phyloP scores from a whole-genome alignment of 2,113 vertebrate species.

The Sylvilagus bachmani region DNA sequence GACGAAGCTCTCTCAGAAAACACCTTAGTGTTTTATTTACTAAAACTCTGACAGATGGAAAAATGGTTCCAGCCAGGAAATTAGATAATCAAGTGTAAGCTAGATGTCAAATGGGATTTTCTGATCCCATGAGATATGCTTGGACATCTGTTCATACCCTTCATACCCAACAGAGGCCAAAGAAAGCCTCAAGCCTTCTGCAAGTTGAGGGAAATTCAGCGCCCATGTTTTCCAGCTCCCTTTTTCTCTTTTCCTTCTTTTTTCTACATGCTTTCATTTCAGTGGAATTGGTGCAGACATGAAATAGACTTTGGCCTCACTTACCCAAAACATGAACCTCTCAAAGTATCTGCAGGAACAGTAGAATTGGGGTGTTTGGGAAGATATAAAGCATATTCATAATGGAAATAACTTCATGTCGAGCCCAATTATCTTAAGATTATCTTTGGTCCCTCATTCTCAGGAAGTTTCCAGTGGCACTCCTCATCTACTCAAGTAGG shows the following conservation, averaged over 20 bases:
- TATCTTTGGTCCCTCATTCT: neutral
- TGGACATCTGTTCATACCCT: constrained; percentile 13
- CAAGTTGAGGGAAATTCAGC: neutral
- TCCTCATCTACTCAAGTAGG: neutral
- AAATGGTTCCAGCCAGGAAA: constrained; percentile 24
- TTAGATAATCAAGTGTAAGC: constrained; percentile 48
- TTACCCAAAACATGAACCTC: neutral
- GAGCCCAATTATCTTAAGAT: neutral
- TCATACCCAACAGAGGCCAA: neutral
- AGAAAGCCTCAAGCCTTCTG: neutral
- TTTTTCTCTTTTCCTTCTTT: neutral
- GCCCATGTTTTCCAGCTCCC: neutral
- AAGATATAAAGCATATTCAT: neutral
- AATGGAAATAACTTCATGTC: neutral
- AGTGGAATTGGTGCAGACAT: neutral
- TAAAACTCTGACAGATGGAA: constrained; percentile 62
- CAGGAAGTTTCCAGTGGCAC: neutral
- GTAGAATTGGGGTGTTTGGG: neutral
- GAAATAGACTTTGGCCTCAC: neutral
- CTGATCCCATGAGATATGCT: neutral
- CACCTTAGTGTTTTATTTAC: constrained; percentile 5
- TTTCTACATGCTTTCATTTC: neutral
- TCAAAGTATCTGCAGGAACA: neutral
- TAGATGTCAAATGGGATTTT: constrained; percentile 30
- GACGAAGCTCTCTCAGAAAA: constrained; percentile 6